Evolutionary conservation across 2,113 vertebrate species (phyloP).

Genomic region (Podilymbus podiceps): DNA sequence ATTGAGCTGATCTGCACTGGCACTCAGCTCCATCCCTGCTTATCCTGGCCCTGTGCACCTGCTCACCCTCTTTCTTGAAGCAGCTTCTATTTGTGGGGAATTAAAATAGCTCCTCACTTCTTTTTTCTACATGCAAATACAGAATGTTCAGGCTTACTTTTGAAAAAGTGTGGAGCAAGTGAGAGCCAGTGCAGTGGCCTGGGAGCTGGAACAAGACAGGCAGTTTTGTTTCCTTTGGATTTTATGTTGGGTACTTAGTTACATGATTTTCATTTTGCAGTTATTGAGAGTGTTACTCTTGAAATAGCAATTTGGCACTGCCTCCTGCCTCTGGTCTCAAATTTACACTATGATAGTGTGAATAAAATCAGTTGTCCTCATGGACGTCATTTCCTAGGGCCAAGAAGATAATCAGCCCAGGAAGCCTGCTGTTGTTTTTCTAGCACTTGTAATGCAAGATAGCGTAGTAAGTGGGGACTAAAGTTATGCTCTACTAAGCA

Average conservation of each 20-base stretch:
- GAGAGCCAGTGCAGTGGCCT: background rate
- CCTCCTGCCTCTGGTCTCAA: background rate
- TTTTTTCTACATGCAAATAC: background rate
- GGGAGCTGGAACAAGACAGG: background rate
- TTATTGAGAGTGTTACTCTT: background rate
- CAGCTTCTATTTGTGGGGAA: background rate
- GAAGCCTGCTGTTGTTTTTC: background rate
- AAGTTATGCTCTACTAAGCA: background rate
- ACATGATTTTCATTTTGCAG: background rate
- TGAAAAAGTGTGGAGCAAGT: background rate
- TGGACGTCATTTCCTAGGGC: background rate
- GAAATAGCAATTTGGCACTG: background rate
- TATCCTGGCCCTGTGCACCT: background rate
- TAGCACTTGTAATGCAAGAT: background rate
- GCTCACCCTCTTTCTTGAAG: background rate
- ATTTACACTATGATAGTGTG: background rate
- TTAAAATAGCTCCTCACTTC: background rate
- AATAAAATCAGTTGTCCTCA: background rate
- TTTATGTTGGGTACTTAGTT: background rate
- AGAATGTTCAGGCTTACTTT: background rate
- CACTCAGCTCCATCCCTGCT: background rate
- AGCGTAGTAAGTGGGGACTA: background rate
- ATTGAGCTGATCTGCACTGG: background rate
- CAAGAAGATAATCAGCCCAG: background rate
- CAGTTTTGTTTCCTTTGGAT: background rate